Evolutionary conservation across 2,797 vertebrate species (phyloP).

Genomic region (Florisuga fusca): DNA sequence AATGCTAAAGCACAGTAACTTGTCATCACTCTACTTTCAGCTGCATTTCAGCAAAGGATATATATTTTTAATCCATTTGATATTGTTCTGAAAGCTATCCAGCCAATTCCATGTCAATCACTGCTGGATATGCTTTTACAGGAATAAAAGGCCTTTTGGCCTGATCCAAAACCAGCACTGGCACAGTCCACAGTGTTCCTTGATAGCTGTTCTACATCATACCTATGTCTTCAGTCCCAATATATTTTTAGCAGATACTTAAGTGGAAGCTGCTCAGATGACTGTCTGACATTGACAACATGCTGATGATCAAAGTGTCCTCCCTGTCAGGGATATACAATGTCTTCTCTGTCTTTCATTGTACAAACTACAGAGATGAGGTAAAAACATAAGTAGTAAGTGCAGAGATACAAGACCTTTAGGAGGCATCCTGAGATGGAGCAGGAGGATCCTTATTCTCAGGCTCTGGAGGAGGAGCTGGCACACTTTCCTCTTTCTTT

Average conservation of each 20-base stretch:
- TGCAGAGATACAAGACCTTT: constrained; percentile 76
- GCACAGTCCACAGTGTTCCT: constrained; percentile 38
- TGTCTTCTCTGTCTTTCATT: not conserved
- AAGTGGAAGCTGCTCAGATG: constrained; percentile 37
- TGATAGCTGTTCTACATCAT: constrained; percentile 55
- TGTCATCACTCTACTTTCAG: constrained; percentile 17
- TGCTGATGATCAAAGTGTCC: constrained; percentile 22
- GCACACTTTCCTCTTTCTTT: constrained; percentile 86
- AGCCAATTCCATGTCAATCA: not conserved
- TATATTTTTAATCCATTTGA: constrained; percentile 41
- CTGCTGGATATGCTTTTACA: not conserved
- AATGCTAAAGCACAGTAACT: not conserved
- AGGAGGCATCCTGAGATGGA: constrained; percentile 88
- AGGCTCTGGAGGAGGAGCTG: constrained; percentile 80
- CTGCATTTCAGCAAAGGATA: not conserved
- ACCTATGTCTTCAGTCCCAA: not conserved
- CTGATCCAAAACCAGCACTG: constrained; percentile 17
- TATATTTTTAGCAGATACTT: constrained; percentile 43
- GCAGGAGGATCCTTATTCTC: constrained; percentile 85
- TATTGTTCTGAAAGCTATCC: constrained; percentile 11
- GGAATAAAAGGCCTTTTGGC: constrained; percentile 29
- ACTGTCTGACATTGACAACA: constrained; percentile 19
- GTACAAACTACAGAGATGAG: not conserved
- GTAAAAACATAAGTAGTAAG: not conserved
- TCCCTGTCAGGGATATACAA: constrained; percentile 8